Conservation (phyloP, 2,888 invertebrate genomes). For the Rhimphoctona megacephalus region DNA sequence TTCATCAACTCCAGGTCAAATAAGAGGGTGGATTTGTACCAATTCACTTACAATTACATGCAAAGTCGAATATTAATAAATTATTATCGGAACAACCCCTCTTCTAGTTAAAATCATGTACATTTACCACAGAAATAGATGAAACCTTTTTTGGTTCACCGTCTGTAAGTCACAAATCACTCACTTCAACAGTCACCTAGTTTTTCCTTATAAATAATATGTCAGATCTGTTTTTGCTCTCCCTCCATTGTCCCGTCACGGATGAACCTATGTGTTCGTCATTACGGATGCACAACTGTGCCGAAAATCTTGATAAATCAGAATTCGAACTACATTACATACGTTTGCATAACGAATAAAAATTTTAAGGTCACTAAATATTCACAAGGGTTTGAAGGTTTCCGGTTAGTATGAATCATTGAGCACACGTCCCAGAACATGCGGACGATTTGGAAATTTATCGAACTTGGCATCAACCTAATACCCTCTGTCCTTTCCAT, state of each 20-base stretch:
- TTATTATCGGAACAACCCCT: constrained; percentile 37
- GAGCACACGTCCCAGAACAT: constrained; percentile 27
- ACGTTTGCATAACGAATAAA: constrained; percentile 17
- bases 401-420: neutral
- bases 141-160: neutral
- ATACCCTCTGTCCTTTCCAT: constrained; percentile 1
- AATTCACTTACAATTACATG: neutral
- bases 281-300: neutral
- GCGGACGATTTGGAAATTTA: constrained; percentile 56
- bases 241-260: neutral
- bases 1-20: neutral
- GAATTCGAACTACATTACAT: constrained; percentile 20
- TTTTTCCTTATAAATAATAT: constrained; percentile 39
- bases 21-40: neutral
- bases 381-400: constrained; percentile 28
- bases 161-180: constrained; percentile 8
- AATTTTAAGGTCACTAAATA: constrained; percentile 51
- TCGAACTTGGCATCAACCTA: constrained; percentile 43
- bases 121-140: constrained; percentile 49
- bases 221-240: constrained; percentile 3
- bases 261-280: neutral
- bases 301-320: constrained; percentile 18
- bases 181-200: constrained; percentile 24
- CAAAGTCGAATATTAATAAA: neutral
- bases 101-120: constrained; percentile 12